Base-by-base conservation (phyloP, 2,888 invertebrate genomes). In the Erebia aethiops region DNA sequence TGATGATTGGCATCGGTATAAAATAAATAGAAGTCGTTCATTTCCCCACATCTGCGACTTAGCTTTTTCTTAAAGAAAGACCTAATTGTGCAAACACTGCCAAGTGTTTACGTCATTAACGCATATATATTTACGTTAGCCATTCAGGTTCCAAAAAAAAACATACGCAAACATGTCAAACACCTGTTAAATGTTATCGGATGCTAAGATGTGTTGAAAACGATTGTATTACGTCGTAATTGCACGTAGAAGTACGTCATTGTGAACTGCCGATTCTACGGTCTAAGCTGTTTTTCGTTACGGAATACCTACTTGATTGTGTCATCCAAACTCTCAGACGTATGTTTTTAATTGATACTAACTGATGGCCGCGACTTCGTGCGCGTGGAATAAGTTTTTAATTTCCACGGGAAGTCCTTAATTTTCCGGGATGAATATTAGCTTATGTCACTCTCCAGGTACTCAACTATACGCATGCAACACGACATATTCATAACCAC, bases 81-180 rank as follows among this genome's bases (percentile, higher is more conserved):
- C 21, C 49, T 70, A 61, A 70, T 68, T 65, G 57, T 72, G 13
- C 65, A 67, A 69, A 72, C 41, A 58, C 46, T 74, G 74, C 75
- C 75, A 76, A 67, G 4, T 56, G 62, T 9, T n/a, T 70, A 71
- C 72, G 74, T 74, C 75, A 76, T 18, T 63, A 54, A 61, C 14
- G 58, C 35, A 35, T 46, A 67, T 46, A 67, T 67, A 71, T 69
- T 74, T 77, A 74, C 76, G 73, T 74, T 73, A 61, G 60, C 74
- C 74, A 74, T 77, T 77, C 74, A 77, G 73, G 54, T 67, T 63
- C 52, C 46, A 69, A 70, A 65, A 70, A 43, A 72, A 71, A 70
- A 67, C 60, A 26, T 61, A 72, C 51, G 69, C 52, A 71, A 71
- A 71, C 58, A 60, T 72, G 72, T 72, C 70, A 67, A 70, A 70